Conservation (phyloP, 2,113 vertebrate genomes). For the Cebus imitator region DNA sequence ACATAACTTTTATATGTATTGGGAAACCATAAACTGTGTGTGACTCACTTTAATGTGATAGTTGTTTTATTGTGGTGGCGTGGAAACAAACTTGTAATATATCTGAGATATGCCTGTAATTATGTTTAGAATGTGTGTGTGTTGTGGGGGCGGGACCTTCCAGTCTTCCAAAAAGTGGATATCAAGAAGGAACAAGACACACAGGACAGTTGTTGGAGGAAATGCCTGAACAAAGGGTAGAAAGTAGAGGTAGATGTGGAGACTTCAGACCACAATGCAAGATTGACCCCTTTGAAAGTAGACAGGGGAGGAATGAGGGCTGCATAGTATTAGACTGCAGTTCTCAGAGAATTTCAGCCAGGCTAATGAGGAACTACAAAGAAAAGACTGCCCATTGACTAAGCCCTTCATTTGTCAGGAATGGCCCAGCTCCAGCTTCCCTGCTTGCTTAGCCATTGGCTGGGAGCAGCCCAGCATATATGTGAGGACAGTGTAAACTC, state of each 20-base stretch:
- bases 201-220: not conserved
- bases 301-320: not conserved
- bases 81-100: not conserved
- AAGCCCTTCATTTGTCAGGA: not conserved
- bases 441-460: not conserved
- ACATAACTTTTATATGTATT: not conserved
- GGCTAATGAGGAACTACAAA: too few species aligned
- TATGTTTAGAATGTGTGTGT: not conserved
- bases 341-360: not conserved
- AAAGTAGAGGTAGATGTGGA: not conserved
- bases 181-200: not conserved
- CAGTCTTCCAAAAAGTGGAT: not conserved
- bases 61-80: not conserved
- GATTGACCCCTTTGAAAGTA: not conserved
- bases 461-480: not conserved
- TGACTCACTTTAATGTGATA: not conserved
- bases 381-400: not conserved
- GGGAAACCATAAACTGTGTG: not conserved
- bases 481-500: not conserved
- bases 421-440: not conserved
- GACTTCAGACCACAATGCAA: not conserved
- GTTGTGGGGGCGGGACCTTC: too few species aligned
- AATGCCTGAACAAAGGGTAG: not conserved
- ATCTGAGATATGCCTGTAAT: not conserved
- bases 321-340: not conserved